These are phyloP conservation scores for Hormiphora californensis DNA, from an alignment of 37 sponge, comb jelly and placozoan genomes.

Conservation along the genomic window DNA sequence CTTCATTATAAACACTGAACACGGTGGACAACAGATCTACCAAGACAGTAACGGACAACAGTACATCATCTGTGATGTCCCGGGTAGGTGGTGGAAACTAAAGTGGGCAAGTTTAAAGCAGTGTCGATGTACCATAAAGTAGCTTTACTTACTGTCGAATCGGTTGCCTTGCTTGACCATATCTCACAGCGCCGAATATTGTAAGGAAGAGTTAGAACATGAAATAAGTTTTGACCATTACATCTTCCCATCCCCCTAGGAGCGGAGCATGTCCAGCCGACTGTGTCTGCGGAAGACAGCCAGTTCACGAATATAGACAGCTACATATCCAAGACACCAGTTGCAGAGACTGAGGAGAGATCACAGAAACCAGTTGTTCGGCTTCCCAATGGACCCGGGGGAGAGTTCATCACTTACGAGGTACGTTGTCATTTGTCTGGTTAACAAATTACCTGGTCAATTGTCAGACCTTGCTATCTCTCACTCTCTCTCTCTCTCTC, in stretches of 20 bases:
- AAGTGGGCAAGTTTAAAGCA: background rate
- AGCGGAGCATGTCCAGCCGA: background rate
- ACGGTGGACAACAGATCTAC: conserved; percentile 53
- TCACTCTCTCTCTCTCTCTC: too few species aligned
- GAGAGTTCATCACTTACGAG: conserved; percentile 37
- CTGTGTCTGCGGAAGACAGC: background rate
- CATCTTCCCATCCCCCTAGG: too few species aligned
- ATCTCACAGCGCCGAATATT: too few species aligned
- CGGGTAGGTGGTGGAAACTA: background rate
- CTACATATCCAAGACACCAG: background rate
- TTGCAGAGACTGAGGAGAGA: background rate
- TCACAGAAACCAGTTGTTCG: conserved; percentile 1
- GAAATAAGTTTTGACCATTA: too few species aligned
- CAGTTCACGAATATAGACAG: conserved; percentile 15
- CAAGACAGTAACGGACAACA: conserved; percentile 49
- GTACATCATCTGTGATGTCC: conserved; percentile 52
- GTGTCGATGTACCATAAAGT: too few species aligned
- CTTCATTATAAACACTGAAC: conserved; percentile 15
- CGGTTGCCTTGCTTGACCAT: too few species aligned
- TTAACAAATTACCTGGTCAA: too few species aligned
- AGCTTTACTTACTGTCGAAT: too few species aligned
- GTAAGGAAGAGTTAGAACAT: too few species aligned
- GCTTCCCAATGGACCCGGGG: conserved; percentile 29
- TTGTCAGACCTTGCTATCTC: too few species aligned
- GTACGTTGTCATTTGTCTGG: conserved; percentile 2